Conservation (phyloP, 2,797 vertebrate genomes). For the Sandelia bainsii region DNA sequence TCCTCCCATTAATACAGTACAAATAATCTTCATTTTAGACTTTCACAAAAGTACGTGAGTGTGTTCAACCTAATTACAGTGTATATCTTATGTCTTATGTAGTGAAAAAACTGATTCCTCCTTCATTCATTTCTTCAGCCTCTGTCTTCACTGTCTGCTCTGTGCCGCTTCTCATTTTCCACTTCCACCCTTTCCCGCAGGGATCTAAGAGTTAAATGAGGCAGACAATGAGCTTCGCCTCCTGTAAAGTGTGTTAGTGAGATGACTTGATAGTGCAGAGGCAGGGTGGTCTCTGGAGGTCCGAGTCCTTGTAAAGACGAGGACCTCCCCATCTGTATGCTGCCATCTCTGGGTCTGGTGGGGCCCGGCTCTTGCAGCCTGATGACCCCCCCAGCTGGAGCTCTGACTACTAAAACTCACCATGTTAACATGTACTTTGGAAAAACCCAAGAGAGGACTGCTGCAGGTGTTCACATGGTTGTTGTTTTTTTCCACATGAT, state of each 20-base stretch:
- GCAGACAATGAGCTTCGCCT: slow-evolving; percentile 63
- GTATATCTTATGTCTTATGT: neutral
- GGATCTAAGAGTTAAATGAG: slow-evolving; percentile 51
- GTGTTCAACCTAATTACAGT: neutral
- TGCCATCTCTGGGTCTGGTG: slow-evolving; percentile 44
- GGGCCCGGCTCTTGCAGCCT: slow-evolving; percentile 35
- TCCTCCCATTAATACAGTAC: too few relatives aligned
- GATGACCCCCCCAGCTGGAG: slow-evolving; percentile 64
- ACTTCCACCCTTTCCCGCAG: slow-evolving; percentile 25
- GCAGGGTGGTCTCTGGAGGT: slow-evolving; percentile 73
- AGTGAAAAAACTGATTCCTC: slow-evolving; percentile 2
- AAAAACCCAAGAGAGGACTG: slow-evolving; percentile 21
- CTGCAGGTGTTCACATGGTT: neutral
- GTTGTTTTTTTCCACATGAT: neutral
- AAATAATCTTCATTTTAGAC: too few relatives aligned
- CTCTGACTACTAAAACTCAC: slow-evolving; percentile 8
- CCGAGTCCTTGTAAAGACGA: slow-evolving; percentile 66
- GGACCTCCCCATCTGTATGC: slow-evolving; percentile 60
- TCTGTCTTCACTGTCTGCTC: neutral
- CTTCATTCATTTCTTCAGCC: too few relatives aligned
- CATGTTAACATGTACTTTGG: slow-evolving; percentile 17
- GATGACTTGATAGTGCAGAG: slow-evolving; percentile 50
- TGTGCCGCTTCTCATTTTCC: neutral
- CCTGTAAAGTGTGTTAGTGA: slow-evolving; percentile 66
- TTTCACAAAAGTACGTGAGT: neutral